phyloP scores from a whole-genome alignment of 2,113 vertebrate species.

The Eira barbara region DNA sequence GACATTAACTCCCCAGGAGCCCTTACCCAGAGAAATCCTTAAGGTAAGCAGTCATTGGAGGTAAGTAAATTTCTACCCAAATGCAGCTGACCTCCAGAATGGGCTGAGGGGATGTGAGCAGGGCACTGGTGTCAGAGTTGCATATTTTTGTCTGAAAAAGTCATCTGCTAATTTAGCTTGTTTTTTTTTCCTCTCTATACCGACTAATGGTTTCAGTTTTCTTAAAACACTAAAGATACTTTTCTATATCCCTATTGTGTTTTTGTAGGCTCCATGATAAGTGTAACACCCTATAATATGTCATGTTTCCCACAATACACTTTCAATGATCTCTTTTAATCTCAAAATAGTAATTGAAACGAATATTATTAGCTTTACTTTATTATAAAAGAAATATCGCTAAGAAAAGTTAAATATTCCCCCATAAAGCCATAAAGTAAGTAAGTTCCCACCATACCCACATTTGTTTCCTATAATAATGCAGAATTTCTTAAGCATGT shows the following conservation, averaged over 20 bases:
- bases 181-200: neutral
- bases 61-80: neutral
- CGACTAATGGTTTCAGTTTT: neutral
- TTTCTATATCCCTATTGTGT: neutral
- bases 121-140: neutral
- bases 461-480: neutral
- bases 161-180: neutral
- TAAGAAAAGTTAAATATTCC: neutral
- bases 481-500: neutral
- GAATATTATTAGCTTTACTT: neutral
- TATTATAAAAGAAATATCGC: neutral
- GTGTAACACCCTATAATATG: neutral
- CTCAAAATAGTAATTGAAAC: neutral
- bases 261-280: neutral
- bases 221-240: neutral
- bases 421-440: neutral
- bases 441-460: neutral
- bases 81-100: neutral
- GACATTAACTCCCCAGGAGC: neutral
- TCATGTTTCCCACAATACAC: neutral
- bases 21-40: neutral
- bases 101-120: neutral
- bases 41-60: neutral
- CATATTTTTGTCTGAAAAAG: neutral
- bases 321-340: neutral